phyloP scores from a whole-genome alignment of 2,113 vertebrate species.

The Bufo bufo region DNA sequence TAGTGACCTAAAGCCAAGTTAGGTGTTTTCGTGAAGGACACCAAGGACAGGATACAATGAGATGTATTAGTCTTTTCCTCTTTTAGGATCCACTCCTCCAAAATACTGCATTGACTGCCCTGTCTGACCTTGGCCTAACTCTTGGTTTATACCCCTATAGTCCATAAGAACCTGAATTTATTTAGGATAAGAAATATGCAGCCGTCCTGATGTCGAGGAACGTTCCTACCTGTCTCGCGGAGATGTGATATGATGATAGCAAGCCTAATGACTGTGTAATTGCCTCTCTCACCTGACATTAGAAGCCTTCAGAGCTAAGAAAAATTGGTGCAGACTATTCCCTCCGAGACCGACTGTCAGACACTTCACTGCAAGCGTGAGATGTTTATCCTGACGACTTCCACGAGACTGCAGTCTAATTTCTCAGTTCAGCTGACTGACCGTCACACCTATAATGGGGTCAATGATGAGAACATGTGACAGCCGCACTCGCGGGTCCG shows the following conservation, averaged over 20 bases:
- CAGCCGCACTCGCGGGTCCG: neutral
- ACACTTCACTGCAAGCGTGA: constrained; percentile 19
- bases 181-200: neutral
- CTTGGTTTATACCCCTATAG: neutral
- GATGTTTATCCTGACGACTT: constrained; percentile 52
- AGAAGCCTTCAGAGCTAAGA: constrained; percentile 13
- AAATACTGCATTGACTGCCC: no score
- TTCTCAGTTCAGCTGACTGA: constrained; percentile 48
- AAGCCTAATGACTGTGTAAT: constrained; percentile 34
- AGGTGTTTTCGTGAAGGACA: no score
- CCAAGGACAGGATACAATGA: no score
- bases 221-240: neutral
- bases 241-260: constrained; percentile 20
- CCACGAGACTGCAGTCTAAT: constrained; percentile 30
- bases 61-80: no score
- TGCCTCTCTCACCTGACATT: constrained; percentile 35
- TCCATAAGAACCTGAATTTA: neutral
- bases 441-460: constrained; percentile 39
- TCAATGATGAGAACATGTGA: constrained; percentile 35
- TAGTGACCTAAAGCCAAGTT: no score
- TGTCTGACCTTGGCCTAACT: neutral
- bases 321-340: constrained; percentile 5
- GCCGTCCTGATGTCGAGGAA: neutral
- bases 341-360: constrained; percentile 41
- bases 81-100: no score